These are phyloP conservation scores for Euura lappo DNA, from an alignment of 1,140 invertebrate genomes.

Conservation along the genomic window DNA sequence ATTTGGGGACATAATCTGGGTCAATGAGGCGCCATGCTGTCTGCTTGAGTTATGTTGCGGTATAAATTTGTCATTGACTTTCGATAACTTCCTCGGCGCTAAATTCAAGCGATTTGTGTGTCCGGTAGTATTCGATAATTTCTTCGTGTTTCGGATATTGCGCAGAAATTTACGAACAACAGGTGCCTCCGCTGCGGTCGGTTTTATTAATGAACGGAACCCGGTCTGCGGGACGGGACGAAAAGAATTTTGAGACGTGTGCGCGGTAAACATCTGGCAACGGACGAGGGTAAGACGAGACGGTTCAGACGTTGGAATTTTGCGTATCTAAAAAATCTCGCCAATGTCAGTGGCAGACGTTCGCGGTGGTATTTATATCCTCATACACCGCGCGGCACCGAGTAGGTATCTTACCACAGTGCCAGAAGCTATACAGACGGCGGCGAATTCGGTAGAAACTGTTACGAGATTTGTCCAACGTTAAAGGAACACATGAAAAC, in stretches of 20 bases:
- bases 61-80: too few relatives aligned
- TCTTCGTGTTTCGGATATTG: too few relatives aligned
- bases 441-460: not conserved
- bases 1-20: too few relatives aligned
- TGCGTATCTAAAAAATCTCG: constrained; percentile 37
- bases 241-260: not conserved
- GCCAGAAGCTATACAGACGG: constrained; percentile 4
- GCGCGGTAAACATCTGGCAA: constrained; percentile 1
- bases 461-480: not conserved
- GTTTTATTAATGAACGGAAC: not conserved
- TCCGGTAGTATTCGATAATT: too few relatives aligned
- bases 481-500: not conserved
- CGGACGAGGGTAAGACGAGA: constrained; percentile 20
- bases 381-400: not conserved
- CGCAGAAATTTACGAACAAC: not conserved
- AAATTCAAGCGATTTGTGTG: too few relatives aligned
- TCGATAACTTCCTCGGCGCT: too few relatives aligned
- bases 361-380: constrained; percentile 28
- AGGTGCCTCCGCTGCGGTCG: not conserved
- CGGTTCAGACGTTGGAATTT: constrained; percentile 23
- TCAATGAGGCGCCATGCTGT: too few relatives aligned
- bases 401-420: not conserved
- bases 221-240: not conserved
- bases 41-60: too few relatives aligned
- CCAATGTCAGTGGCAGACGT: constrained; percentile 34